phyloP scores from a whole-genome alignment of 1,140 invertebrate genomes.

The Theocolax elegans region DNA sequence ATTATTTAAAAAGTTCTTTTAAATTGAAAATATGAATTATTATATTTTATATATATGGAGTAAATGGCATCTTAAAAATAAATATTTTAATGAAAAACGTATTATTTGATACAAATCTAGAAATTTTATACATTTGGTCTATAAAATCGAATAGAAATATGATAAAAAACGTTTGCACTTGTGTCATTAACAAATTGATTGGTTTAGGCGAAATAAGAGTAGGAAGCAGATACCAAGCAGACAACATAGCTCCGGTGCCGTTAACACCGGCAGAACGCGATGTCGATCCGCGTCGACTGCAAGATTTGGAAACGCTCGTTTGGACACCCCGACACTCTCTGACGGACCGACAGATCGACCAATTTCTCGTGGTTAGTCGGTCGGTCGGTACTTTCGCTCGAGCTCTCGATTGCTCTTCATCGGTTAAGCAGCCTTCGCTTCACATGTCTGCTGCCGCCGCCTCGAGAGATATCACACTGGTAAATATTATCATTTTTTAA shows the following conservation, averaged over 20 bases:
- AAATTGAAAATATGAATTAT: too few species aligned
- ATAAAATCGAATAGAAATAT: too few species aligned
- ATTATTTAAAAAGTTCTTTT: too few species aligned
- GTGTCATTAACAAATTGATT: too few species aligned
- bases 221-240: slow-evolving; percentile 96
- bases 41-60: too few species aligned
- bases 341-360: slow-evolving; percentile 96
- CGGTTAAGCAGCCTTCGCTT: slow-evolving; percentile 96
- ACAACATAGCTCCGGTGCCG: slow-evolving; percentile 65
- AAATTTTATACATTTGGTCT: too few species aligned
- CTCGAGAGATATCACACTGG: slow-evolving; percentile 96
- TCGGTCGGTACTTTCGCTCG: slow-evolving; percentile 99
- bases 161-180: too few species aligned
- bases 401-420: slow-evolving; percentile 97
- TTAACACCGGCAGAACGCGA: slow-evolving; percentile 77
- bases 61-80: too few species aligned
- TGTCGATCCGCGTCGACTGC: slow-evolving; percentile 73
- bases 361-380: slow-evolving; percentile 96
- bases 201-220: slow-evolving; percentile 80
- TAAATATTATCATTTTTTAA: too few species aligned
- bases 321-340: slow-evolving; percentile 93
- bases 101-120: too few species aligned
- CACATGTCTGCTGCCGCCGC: slow-evolving; percentile 99
- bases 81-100: too few species aligned
- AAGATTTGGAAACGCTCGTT: slow-evolving; percentile 89